A percentile compares a stretch with the other conserved stretches of the same genome.
Evolutionary conservation across 2,888 invertebrate genomes (phyloP).

Genomic region (Halictus ligatus): DNA sequence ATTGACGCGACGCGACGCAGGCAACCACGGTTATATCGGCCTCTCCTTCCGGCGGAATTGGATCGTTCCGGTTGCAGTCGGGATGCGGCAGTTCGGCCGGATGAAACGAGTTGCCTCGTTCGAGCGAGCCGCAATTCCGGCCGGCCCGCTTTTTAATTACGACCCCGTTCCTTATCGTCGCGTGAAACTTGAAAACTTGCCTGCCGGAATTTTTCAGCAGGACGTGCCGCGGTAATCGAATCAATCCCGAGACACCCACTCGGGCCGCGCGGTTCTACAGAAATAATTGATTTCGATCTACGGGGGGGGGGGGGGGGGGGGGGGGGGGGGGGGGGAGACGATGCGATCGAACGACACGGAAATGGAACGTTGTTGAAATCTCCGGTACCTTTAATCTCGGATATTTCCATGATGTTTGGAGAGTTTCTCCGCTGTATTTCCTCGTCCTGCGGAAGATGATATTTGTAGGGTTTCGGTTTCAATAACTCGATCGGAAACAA

Average conservation of each 20-base stretch:
- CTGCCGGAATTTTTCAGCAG: not conserved
- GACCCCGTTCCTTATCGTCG: conserved; percentile 21
- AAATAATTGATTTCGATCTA: conserved; percentile 31
- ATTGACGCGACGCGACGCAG: conserved; percentile 18
- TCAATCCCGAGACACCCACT: not conserved
- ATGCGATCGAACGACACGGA: not conserved
- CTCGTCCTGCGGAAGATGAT: not conserved
- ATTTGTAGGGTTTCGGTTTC: not conserved
- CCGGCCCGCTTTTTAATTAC: conserved; percentile 46
- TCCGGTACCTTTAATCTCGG: not conserved
- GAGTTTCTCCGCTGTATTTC: not conserved
- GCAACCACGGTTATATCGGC: conserved; percentile 45
- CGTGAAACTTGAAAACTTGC: not conserved
- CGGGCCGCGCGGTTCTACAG: not conserved
- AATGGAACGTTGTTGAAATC: not conserved
- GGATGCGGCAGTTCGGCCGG: conserved; percentile 22
- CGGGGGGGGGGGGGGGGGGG: too few relatives aligned
- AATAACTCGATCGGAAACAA: not conserved
- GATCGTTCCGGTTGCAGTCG: conserved; percentile 50
- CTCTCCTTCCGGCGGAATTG: conserved; percentile 49
- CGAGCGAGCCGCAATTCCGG: conserved; percentile 18
- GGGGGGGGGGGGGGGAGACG: not conserved
- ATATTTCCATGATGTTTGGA: not conserved
- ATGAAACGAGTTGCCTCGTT: conserved; percentile 36
- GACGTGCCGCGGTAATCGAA: conserved; percentile 34